These are phyloP conservation scores for Sicus ferrugineus DNA, from an alignment of 2,888 invertebrate species.

Conservation along the genomic window DNA sequence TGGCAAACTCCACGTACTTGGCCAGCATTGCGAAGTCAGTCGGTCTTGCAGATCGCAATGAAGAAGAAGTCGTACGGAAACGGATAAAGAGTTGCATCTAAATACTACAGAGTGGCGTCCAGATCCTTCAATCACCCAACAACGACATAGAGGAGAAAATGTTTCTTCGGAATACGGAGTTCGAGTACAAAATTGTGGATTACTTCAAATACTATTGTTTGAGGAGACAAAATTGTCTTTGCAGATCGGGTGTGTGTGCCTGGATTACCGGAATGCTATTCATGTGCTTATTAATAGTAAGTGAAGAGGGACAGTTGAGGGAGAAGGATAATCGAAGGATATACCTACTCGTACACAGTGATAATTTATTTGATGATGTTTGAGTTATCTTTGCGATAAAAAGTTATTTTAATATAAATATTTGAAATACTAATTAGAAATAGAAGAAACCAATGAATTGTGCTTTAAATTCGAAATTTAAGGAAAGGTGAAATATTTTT, in stretches of 20 bases:
- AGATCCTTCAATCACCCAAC: neutral
- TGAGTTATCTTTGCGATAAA: too few species aligned
- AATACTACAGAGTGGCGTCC: neutral
- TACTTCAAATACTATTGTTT: slow-evolving; percentile 41
- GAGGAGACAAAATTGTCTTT: slow-evolving; percentile 37
- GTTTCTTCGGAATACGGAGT: slow-evolving; percentile 45
- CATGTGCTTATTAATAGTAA: slow-evolving; percentile 54
- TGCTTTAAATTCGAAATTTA: slow-evolving; percentile 9
- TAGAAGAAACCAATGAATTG: neutral
- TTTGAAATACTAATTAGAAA: too few species aligned
- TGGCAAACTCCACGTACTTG: slow-evolving; percentile 34
- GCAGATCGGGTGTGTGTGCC: slow-evolving; percentile 30
- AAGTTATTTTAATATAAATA: too few species aligned
- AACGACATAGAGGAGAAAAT: slow-evolving; percentile 43
- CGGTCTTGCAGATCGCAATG: slow-evolving; percentile 54
- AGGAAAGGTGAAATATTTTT: neutral
- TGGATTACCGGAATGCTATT: slow-evolving; percentile 56
- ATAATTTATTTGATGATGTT: too few species aligned
- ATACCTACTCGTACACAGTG: too few species aligned
- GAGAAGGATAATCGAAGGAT: neutral
- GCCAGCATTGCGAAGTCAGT: slow-evolving; percentile 39
- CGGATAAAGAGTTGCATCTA: slow-evolving; percentile 40
- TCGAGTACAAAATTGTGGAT: slow-evolving; percentile 42
- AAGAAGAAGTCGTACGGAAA: slow-evolving; percentile 56
- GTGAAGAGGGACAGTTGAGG: slow-evolving; percentile 36